Conservation (phyloP, 2,888 invertebrate genomes). For the Nebria salina region DNA sequence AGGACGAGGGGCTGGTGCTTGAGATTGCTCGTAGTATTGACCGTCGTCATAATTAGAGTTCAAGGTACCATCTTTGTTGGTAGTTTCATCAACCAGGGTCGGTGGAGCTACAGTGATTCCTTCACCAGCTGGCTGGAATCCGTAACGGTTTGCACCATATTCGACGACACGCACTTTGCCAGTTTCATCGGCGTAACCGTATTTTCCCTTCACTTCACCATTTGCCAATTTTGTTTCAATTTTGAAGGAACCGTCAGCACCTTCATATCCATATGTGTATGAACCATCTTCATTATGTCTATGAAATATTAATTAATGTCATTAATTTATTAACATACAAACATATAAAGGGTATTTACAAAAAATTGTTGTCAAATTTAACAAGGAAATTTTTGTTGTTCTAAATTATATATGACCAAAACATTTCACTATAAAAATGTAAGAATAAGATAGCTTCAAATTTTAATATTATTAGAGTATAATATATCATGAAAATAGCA, state of each 20-base stretch:
- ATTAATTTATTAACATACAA: background rate
- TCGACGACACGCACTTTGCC: conserved; percentile 86
- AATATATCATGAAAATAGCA: too few relatives aligned
- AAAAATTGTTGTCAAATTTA: too few relatives aligned
- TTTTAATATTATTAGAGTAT: too few relatives aligned
- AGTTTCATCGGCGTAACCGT: conserved; percentile 86
- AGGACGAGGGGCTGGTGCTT: conserved; percentile 46
- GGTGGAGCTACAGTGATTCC: conserved; percentile 83
- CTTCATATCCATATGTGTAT: conserved; percentile 91
- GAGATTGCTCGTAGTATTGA: conserved; percentile 53
- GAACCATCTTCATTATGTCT: conserved; percentile 91
- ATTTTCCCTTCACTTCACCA: conserved; percentile 90
- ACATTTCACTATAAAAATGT: too few relatives aligned
- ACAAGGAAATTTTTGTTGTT: too few relatives aligned
- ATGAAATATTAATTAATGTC: conserved; percentile 53
- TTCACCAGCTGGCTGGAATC: conserved; percentile 87
- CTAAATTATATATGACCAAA: too few relatives aligned
- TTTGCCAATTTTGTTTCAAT: conserved; percentile 85
- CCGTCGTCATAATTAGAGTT: conserved; percentile 62
- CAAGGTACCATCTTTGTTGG: conserved; percentile 59
- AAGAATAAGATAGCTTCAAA: too few relatives aligned
- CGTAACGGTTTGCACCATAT: conserved; percentile 88
- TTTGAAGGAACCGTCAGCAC: conserved; percentile 88
- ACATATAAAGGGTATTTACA: too few relatives aligned
- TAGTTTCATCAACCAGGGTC: conserved; percentile 70